Evolutionary conservation across 2,797 vertebrate species (phyloP).

Genomic region (Tamandua tetradactyla): DNA sequence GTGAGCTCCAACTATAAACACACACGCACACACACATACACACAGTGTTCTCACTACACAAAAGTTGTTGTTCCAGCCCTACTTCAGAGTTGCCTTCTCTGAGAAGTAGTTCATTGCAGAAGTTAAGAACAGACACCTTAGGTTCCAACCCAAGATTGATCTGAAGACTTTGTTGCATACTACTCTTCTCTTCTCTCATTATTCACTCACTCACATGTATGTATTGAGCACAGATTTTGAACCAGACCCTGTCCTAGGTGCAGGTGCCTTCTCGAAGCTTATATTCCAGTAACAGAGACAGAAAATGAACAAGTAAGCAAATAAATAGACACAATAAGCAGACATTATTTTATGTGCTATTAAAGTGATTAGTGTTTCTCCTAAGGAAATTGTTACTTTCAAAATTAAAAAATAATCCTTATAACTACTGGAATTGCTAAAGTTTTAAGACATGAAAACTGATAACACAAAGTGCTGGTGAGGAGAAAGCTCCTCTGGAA

Average conservation of each 20-base stretch:
- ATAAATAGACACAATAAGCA: background rate
- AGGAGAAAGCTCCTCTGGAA: background rate
- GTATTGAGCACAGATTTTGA: background rate
- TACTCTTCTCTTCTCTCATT: background rate
- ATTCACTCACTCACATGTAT: too few relatives aligned
- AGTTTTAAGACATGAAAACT: background rate
- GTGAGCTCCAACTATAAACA: background rate
- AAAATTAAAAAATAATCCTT: background rate
- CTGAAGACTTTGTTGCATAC: too few relatives aligned
- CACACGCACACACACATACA: too few relatives aligned
- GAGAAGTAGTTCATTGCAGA: background rate
- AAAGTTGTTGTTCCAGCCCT: background rate
- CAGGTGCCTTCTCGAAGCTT: background rate
- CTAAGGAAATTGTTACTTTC: background rate
- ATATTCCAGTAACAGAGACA: background rate
- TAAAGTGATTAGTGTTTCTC: background rate
- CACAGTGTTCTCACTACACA: background rate
- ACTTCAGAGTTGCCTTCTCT: background rate
- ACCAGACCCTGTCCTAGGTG: background rate
- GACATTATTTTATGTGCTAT: background rate
- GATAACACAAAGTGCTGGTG: background rate
- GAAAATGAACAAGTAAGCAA: background rate
- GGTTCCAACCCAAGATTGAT: background rate
- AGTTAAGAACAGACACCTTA: rapidly evolving
- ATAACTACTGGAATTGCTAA: background rate